Evolutionary conservation across 2,797 vertebrate genomes (phyloP).

Genomic region (Luscinia megarhynchos): DNA sequence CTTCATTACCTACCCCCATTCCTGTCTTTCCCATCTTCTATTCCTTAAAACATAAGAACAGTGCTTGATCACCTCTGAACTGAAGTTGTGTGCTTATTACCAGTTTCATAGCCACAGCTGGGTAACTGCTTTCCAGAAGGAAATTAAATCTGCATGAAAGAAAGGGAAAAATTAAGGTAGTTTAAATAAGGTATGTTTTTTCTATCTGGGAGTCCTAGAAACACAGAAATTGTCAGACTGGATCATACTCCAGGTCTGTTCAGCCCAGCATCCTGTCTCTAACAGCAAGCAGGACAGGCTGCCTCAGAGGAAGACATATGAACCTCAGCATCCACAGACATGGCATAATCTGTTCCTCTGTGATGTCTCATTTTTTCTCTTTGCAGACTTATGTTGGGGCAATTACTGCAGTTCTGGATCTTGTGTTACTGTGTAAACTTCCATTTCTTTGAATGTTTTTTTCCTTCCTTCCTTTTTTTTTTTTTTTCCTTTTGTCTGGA

Average conservation of each 20-base stretch:
- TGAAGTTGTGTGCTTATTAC: constrained; percentile 38
- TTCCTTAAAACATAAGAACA: constrained; percentile 6
- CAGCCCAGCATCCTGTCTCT: constrained; percentile 12
- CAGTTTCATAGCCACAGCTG: constrained; percentile 52
- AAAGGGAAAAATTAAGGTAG: not conserved
- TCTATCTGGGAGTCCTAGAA: constrained; percentile 8
- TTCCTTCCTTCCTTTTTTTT: not conserved
- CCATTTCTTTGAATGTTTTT: not conserved
- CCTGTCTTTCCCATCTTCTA: constrained; percentile 24
- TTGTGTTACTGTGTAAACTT: constrained; percentile 41
- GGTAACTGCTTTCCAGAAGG: constrained; percentile 50
- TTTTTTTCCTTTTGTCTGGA: not conserved
- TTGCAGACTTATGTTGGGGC: not conserved
- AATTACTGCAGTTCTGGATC: constrained; percentile 25
- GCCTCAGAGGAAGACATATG: constrained; percentile 1
- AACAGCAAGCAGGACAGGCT: not conserved
- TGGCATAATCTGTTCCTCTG: constrained; percentile 49
- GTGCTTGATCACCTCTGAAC: constrained; percentile 50
- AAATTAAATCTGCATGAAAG: constrained; percentile 58
- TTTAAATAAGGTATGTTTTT: constrained; percentile 50
- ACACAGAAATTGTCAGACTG: not conserved
- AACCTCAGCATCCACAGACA: not conserved
- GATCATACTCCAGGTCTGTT: not conserved
- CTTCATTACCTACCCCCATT: not conserved
- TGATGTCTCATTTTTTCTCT: constrained; percentile 23